phyloP scores from a whole-genome alignment of 2,113 vertebrate genomes.

The Cavia porcellus region DNA sequence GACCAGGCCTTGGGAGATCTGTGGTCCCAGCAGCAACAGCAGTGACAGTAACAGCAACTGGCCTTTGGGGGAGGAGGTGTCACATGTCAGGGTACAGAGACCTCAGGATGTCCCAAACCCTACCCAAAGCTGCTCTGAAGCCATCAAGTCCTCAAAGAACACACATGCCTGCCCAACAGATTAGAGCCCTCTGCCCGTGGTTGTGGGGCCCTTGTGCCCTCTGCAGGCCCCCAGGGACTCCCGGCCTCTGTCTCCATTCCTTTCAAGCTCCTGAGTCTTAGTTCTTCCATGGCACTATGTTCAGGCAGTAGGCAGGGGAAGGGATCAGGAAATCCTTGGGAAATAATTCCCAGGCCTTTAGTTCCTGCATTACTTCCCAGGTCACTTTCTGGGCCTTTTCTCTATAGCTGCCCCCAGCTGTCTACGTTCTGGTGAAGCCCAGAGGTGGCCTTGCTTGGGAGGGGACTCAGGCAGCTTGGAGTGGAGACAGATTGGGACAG shows the following conservation, averaged over 20 bases:
- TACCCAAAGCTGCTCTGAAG: neutral
- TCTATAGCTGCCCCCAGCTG: neutral
- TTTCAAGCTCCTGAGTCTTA: neutral
- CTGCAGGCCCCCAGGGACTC: neutral
- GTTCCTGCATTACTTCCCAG: constrained; percentile 86
- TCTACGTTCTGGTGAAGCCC: neutral
- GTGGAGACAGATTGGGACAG: neutral
- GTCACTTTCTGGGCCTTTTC: constrained; percentile 69
- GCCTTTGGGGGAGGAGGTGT: constrained; percentile 78
- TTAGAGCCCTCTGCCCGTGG: neutral
- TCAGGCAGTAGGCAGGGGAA: neutral
- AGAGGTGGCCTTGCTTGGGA: neutral
- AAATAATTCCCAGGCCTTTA: constrained; percentile 84
- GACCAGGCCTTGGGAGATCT: constrained; percentile 79
- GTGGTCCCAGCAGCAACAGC: constrained; percentile 48
- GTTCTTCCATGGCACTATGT: neutral
- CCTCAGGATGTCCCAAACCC: too few species aligned
- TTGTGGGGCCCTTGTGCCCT: neutral
- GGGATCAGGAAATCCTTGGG: constrained; percentile 86
- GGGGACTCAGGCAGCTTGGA: neutral
- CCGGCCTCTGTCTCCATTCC: neutral
- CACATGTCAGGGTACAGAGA: neutral
- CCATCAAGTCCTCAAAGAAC: neutral
- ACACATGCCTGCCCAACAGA: neutral
- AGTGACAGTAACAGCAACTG: constrained; percentile 54